Evolutionary conservation across 2,797 vertebrate genomes (phyloP).

Genomic region (Mycteria americana): DNA sequence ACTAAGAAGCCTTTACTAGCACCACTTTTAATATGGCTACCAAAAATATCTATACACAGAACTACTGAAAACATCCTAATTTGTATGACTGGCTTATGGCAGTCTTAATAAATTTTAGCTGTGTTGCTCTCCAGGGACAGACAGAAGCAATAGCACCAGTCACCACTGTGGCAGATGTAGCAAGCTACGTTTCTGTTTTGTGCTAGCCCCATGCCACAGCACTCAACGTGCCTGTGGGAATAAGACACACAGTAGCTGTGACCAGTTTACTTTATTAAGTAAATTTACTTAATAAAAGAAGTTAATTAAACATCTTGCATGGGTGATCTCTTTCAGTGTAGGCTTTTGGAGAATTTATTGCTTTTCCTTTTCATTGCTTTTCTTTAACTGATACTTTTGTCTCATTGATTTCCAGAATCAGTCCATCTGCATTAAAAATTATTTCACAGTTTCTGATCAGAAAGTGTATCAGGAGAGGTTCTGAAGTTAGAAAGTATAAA

Average conservation of each 20-base stretch:
- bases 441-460: neutral
- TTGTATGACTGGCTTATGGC: neutral
- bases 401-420: neutral
- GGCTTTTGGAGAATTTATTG: neutral
- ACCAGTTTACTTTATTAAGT: neutral
- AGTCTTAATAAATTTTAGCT: neutral
- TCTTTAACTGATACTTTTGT: neutral
- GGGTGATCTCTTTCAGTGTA: neutral
- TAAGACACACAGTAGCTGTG: neutral
- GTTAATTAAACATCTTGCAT: constrained; percentile 35
- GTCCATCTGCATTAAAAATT: neutral
- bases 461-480: neutral
- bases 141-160: neutral
- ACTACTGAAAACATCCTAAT: neutral
- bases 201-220: fast-evolving
- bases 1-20: neutral
- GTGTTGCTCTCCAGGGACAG: neutral
- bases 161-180: neutral
- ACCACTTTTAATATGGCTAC: neutral
- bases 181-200: neutral
- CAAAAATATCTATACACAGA: neutral
- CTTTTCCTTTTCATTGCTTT: neutral
- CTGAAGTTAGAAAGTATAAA: neutral
- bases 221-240: neutral
- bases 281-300: constrained; percentile 24